Evolutionary conservation across 2,888 invertebrate species (phyloP).

Genomic region (Leucophenga montana): DNA sequence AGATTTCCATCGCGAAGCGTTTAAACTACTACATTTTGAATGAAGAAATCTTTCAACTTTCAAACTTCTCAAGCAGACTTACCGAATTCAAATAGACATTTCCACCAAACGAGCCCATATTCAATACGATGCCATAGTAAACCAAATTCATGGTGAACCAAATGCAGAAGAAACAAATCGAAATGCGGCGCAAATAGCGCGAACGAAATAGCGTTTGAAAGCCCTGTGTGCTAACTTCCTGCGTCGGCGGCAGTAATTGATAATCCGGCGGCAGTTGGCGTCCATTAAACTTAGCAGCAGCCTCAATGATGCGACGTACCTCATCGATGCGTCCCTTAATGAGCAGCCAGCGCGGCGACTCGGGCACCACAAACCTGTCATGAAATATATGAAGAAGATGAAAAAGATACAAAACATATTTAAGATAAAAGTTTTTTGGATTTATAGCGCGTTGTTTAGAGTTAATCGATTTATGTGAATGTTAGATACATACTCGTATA

Average conservation of each 20-base stretch:
- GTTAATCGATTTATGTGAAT: neutral
- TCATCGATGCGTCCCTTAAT: slow-evolving; percentile 82
- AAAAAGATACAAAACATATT: slow-evolving; percentile 22
- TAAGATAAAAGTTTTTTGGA: neutral
- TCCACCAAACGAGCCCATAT: slow-evolving; percentile 83
- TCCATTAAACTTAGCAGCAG: slow-evolving; percentile 80
- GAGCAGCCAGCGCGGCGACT: slow-evolving; percentile 85
- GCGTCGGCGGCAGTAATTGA: slow-evolving; percentile 77
- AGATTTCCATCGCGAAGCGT: too few species aligned
- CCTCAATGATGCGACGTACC: slow-evolving; percentile 79
- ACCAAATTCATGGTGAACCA: slow-evolving; percentile 82
- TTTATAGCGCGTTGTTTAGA: neutral
- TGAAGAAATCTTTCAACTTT: too few species aligned
- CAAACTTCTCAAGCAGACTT: slow-evolving; percentile 62
- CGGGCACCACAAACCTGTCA: slow-evolving; percentile 83
- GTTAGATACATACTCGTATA: too few species aligned
- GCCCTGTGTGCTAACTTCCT: slow-evolving; percentile 75
- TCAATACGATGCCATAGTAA: slow-evolving; percentile 78
- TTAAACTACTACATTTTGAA: too few species aligned
- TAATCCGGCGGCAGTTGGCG: slow-evolving; percentile 79
- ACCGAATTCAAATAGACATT: slow-evolving; percentile 84
- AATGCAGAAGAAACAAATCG: slow-evolving; percentile 80
- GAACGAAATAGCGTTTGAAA: slow-evolving; percentile 81
- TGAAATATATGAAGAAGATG: neutral
- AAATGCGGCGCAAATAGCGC: slow-evolving; percentile 78